These are phyloP conservation scores for Tachysurus vachellii DNA, from an alignment of 2,113 vertebrate species.

Conservation along the genomic window DNA sequence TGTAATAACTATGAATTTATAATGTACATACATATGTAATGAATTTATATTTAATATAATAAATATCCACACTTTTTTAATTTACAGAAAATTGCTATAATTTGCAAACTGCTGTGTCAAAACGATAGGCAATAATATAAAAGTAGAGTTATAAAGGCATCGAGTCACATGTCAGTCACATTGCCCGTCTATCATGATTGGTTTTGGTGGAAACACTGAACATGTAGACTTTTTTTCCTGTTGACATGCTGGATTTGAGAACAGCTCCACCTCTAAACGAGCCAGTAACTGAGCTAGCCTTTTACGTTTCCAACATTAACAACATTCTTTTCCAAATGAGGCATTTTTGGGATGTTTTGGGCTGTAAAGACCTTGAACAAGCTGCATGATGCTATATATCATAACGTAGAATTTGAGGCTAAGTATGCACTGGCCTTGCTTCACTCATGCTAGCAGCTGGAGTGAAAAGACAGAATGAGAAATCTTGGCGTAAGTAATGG, in stretches of 20 bases:
- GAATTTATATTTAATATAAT: no score
- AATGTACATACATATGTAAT: no score
- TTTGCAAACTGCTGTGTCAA: not conserved
- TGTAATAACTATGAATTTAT: no score
- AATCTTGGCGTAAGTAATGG: constrained; percentile 15
- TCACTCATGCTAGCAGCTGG: not conserved
- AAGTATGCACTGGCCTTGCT: constrained; percentile 19
- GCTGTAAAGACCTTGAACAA: not conserved
- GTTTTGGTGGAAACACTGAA: not conserved
- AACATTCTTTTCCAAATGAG: not conserved
- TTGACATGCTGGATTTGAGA: not conserved
- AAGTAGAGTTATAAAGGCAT: not conserved
- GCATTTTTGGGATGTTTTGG: not conserved
- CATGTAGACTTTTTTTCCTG: not conserved
- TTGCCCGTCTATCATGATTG: not conserved
- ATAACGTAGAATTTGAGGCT: constrained; percentile 1
- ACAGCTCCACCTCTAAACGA: no score
- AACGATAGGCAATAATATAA: not conserved
- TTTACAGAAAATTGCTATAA: not conserved
- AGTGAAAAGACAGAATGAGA: not conserved
- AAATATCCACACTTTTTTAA: not conserved
- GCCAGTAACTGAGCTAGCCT: not conserved
- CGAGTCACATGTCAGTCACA: not conserved
- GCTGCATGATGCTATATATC: not conserved
- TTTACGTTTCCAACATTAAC: not conserved